phyloP scores from a whole-genome alignment of 30 jellyfish, hydroid and myxozoan genomes.

The Cassiopea andromeda region DNA sequence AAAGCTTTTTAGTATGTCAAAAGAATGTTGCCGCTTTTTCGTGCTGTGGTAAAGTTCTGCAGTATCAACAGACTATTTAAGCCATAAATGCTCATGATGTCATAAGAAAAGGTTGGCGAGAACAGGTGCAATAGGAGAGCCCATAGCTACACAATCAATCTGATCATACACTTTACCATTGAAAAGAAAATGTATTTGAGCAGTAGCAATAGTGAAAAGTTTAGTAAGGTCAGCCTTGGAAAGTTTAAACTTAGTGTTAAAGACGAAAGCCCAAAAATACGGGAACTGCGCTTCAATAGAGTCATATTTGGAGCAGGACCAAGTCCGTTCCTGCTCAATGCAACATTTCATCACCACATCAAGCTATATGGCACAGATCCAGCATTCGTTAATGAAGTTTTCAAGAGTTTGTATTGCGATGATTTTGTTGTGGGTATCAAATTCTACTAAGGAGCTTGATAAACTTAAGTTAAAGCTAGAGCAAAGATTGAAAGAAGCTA shows the following conservation, averaged over 20 bases:
- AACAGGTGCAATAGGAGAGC: too few species aligned
- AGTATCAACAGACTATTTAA: too few species aligned
- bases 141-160: too few species aligned
- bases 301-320: constrained; percentile 42
- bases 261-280: not conserved
- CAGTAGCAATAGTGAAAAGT: too few species aligned
- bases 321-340: constrained; percentile 58
- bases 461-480: not conserved
- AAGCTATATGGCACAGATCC: constrained; percentile 14
- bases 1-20: too few species aligned
- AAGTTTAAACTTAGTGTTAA: not conserved
- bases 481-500: constrained; percentile 18
- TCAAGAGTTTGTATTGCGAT: constrained; percentile 36
- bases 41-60: too few species aligned
- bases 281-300: constrained; percentile 23
- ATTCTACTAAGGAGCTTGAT: not conserved
- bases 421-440: constrained; percentile 24
- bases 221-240: too few species aligned
- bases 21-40: too few species aligned
- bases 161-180: too few species aligned
- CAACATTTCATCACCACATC: constrained; percentile 43
- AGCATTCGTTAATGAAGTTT: constrained; percentile 12
- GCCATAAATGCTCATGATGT: too few species aligned
- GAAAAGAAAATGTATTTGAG: too few species aligned
- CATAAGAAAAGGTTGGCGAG: too few species aligned